Base-by-base conservation (phyloP, 2,113 vertebrate genomes). In the Ondatra zibethicus region DNA sequence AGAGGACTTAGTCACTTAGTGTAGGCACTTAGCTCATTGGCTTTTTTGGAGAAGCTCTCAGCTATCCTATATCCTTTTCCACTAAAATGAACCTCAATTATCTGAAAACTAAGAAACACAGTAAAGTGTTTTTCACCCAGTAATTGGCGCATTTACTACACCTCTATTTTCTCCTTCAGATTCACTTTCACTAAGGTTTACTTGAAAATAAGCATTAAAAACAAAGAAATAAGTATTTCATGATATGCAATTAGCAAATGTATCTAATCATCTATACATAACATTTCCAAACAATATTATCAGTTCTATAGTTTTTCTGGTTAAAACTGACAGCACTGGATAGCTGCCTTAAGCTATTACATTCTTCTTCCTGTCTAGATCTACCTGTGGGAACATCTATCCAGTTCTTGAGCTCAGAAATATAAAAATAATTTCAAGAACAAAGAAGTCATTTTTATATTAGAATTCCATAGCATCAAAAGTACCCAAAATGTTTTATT, bases 241-340 rank as follows among this genome's bases (percentile, higher is more conserved):
- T 91, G 63, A 45, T 89, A 92, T 42, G 73, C 7, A 93, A 81
- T 76, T 45, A 96, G 31, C 13, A 77, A 94, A 95, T 52, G 16
- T 87, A 23, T 85, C 63, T 76, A 75, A 70, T n/a, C 87, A n/a
- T 21, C 55, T 87, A 31, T 23, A 77, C 16, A 19, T 45, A 91
- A 27, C 68, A 23, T 47, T 92, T 76, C 6, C 10, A 45, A 23
- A 7, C 12, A 84, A 55, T 80, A 91, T 13, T 58, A 36, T 63
- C 14, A 14, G 92, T 96, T 95, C 82, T 93, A 93, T 95, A 45
- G n/a, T 52, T 94, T 80, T 84, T 78, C 58, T 93, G 7, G 36
- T 76, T 94, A 81, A 81, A 76, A 88, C 61, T 92, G 50, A 81
- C 66, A 89, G 31, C 58, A 91, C 14, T 88, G 19, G 55, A 81